Conservation (phyloP, 2,888 invertebrate species). For the Gnatocerus cornutus region DNA sequence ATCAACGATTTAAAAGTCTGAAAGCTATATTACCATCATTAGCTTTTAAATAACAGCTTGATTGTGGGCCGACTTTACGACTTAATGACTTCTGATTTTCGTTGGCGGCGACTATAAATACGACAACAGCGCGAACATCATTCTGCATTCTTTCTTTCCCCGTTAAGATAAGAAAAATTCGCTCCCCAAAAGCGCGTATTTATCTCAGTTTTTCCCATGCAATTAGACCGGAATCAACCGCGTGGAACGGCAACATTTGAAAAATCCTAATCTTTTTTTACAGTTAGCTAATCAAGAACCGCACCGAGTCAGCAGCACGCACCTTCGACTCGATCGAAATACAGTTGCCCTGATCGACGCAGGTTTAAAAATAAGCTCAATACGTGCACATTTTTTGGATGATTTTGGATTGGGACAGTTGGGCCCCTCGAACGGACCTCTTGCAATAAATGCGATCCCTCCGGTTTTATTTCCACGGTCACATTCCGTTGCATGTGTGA, state of each 20-base stretch:
- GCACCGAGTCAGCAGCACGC: conserved; percentile 13
- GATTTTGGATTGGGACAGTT: conserved; percentile 1
- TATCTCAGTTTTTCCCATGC: conserved; percentile 9
- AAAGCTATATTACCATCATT: conserved; percentile 9
- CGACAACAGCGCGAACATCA: conserved; percentile 4
- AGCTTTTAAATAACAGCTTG: conserved; percentile 14
- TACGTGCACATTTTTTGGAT: conserved; percentile 14
- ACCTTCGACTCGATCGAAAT: conserved; percentile 12
- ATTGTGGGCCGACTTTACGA: conserved; percentile 26
- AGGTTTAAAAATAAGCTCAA: conserved; percentile 2
- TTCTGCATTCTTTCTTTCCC: not conserved
- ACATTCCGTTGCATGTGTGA: conserved; percentile 65
- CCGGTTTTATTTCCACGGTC: conserved; percentile 71
- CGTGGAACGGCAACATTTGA: conserved; percentile 26
- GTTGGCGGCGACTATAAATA: conserved; percentile 9
- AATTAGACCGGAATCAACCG: conserved; percentile 8
- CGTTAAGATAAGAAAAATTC: not conserved
- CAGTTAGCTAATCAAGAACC: conserved; percentile 25
- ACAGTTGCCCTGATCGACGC: conserved; percentile 3
- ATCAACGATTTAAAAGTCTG: conserved; percentile 15
- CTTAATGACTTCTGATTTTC: conserved; percentile 12
- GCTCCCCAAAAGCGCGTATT: conserved; percentile 10
- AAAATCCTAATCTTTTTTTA: conserved; percentile 31
- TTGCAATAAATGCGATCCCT: not conserved
- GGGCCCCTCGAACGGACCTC: conserved; percentile 27